Base-by-base conservation (phyloP, 2,888 invertebrate species). In the Pristionchus mayeri region DNA sequence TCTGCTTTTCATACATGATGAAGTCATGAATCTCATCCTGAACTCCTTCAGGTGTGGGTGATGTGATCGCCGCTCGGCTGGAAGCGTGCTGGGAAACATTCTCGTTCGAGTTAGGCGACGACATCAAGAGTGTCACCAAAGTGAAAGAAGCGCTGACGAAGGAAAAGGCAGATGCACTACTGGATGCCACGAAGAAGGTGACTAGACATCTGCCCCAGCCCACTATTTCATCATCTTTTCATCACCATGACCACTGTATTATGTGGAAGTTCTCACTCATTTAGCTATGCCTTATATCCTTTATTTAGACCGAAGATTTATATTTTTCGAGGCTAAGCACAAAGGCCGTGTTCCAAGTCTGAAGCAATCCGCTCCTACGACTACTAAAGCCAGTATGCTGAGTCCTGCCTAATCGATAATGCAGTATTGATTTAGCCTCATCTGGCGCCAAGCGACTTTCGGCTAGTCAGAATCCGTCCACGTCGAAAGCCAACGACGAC, bases 41-140 rank as follows among this genome's bases (percentile, higher is more conserved):
- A 18, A 76, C 21, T 1, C 9, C 16, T 82, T 89, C 54, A 91
- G 92, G 91, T 44, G 89, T 92, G 57, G 92, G 92, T 7, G 91
- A 91, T 34, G 87, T 88, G 54, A 90, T 92, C 80, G 91, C 92
- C 1, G 85, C 89, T 34, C 88, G 90, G 40, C 85, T 91, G 40
- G 90, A 89, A 54, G 85, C 89, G 18, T 88, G 90, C n/a, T 90
- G 90, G 91, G 86, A 89, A 16, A 48, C 57, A n/a, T 86, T 89
- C 48, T 48, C n/a, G 2, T 34, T 48, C 13, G 83, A 83, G 18
- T n/a, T 37, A n/a, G 71, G 83, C 27, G 83, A 83, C 16, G 54
- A 54, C 18, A 30, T 37, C 27, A 44, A 30, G 48, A 82, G 81
- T 44, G 63, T 63, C 30, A 82, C 81, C 3, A 27, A 27, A 48